A percentile compares a stretch with the other conserved stretches of the same genome.
phyloP scores from a whole-genome alignment of 1,140 invertebrate genomes.

The Metopolophium dirhodum region DNA sequence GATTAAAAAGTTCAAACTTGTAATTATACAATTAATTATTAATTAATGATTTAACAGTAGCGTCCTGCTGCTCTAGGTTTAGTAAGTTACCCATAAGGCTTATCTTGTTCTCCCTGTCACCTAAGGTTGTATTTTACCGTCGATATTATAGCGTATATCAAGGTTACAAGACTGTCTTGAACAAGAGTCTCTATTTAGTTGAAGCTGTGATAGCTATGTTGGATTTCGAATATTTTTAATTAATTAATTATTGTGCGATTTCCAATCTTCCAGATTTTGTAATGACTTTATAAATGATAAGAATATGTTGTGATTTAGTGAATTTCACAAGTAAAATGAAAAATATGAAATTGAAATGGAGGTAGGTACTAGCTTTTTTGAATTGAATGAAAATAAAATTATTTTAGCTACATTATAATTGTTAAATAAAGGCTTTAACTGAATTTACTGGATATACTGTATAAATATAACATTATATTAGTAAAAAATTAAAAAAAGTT shows the following conservation, averaged over 20 bases:
- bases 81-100: not conserved
- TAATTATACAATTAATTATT: not conserved
- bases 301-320: not conserved
- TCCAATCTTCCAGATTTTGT: not conserved
- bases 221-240: too few species aligned
- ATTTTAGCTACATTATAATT: not conserved
- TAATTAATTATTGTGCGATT: not conserved
- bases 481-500: not conserved
- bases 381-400: not conserved
- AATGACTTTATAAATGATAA: too few species aligned
- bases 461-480: not conserved
- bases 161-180: not conserved
- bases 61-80: not conserved
- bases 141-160: not conserved
- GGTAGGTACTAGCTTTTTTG: not conserved
- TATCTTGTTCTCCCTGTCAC: not conserved
- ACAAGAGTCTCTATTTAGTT: not conserved
- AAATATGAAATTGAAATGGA: not conserved
- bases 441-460: not conserved
- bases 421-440: not conserved
- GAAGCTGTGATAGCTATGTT: not conserved
- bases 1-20: not conserved
- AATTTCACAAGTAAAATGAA: not conserved
- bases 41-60: not conserved
- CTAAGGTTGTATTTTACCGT: not conserved